Percentiles rank a stretch among this genome's conserved stretches.
phyloP scores from a whole-genome alignment of 2,888 invertebrate genomes.

The Orchestes rusci region DNA sequence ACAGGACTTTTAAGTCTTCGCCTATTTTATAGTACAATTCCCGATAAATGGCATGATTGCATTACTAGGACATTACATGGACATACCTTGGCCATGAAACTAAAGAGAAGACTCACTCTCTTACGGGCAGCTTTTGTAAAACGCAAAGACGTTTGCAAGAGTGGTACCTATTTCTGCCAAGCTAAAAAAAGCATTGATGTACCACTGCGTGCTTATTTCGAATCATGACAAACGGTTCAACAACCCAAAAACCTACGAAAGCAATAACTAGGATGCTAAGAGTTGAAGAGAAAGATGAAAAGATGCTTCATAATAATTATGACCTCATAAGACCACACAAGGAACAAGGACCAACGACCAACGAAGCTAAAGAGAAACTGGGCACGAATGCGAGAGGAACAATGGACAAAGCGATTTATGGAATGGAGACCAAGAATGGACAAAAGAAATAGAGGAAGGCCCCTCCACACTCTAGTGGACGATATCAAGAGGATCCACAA shows the following conservation, averaged over 20 bases:
- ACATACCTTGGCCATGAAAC: background rate
- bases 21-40: no score
- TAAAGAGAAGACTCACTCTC: background rate
- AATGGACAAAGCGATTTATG: background rate
- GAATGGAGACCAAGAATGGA: conserved; percentile 1
- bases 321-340: background rate
- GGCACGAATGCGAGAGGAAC: background rate
- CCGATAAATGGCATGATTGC: no score
- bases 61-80: no score
- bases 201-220: no score
- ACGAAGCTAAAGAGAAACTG: background rate
- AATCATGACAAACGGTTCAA: background rate
- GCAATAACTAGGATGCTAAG: background rate
- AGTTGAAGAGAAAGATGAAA: background rate
- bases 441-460: background rate
- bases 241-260: background rate
- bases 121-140: background rate
- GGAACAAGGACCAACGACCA: background rate
- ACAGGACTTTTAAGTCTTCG: no score
- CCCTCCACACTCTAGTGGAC: background rate
- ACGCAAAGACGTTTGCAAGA: background rate
- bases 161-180: background rate
- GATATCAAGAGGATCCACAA: background rate
- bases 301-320: background rate
- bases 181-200: background rate